These are phyloP conservation scores for Apis cerana DNA, from an alignment of 1,140 invertebrate genomes.

Conservation along the genomic window DNA sequence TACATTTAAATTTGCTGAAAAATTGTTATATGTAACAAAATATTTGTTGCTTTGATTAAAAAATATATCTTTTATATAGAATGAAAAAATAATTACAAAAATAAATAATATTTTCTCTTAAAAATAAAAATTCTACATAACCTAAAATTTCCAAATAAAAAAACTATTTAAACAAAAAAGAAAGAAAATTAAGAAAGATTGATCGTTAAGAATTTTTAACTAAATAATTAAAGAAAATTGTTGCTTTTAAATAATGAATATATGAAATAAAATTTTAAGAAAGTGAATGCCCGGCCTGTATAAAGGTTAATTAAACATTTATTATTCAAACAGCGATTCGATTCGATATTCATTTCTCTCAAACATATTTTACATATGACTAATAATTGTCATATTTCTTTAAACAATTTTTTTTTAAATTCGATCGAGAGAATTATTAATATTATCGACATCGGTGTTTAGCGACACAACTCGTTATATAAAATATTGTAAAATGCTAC, in stretches of 20 bases:
- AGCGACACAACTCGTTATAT: background rate
- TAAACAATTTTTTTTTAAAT: background rate
- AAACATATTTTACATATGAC: background rate
- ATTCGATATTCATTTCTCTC: background rate
- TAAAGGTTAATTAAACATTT: background rate
- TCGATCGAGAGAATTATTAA: background rate
- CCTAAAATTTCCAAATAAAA: too few relatives aligned
- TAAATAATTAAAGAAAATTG: background rate
- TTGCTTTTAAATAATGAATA: background rate
- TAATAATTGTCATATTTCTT: background rate
- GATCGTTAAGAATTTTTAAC: background rate
- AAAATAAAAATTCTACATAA: too few relatives aligned
- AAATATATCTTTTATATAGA: background rate
- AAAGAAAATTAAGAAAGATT: too few relatives aligned
- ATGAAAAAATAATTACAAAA: too few relatives aligned
- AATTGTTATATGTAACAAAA: background rate
- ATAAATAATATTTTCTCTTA: too few relatives aligned
- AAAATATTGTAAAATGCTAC: constrained; percentile 11
- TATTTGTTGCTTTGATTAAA: background rate
- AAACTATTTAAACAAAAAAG: too few relatives aligned
- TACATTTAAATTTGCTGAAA: background rate
- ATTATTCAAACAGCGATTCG: background rate
- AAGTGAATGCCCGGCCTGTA: background rate
- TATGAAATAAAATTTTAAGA: background rate
- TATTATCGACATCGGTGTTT: background rate